A percentile compares a stretch with the other conserved stretches of the same genome.
These are phyloP conservation scores for Alligator mississippiensis DNA, from an alignment of 2,113 vertebrate species.

Conservation along the genomic window DNA sequence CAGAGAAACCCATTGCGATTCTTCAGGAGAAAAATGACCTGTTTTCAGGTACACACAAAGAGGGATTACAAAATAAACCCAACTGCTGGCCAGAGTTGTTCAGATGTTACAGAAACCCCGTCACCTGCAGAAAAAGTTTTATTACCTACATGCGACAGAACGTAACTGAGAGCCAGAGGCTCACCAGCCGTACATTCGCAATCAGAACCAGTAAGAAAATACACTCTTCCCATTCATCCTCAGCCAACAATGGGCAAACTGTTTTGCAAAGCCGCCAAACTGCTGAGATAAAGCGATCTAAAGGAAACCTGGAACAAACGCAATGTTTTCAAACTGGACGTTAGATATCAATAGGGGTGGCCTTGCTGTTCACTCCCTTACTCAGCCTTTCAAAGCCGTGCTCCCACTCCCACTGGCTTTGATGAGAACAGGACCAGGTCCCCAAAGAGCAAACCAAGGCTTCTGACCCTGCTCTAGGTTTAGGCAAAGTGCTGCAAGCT, in stretches of 20 bases:
- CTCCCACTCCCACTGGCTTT: conserved; percentile 16
- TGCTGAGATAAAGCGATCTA: background rate
- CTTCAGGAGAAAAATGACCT: conserved; percentile 72
- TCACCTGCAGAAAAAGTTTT: conserved; percentile 67
- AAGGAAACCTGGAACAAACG: conserved; percentile 6
- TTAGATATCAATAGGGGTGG: background rate
- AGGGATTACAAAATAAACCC: conserved; percentile 67
- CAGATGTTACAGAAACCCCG: conserved; percentile 62
- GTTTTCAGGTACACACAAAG: conserved; percentile 72
- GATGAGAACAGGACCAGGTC: conserved; percentile 17
- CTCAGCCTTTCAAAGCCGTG: conserved; percentile 51
- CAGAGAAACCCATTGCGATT: conserved; percentile 71
- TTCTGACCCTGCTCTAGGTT: background rate
- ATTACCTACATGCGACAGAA: conserved; percentile 65
- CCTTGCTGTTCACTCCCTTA: conserved; percentile 56
- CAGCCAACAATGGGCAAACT: conserved; percentile 36
- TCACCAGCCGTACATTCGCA: conserved; percentile 47
- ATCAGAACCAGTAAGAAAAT: conserved; percentile 36
- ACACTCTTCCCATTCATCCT: conserved; percentile 26
- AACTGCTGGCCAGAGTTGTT: conserved; percentile 59
- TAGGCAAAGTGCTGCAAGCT: conserved; percentile 22
- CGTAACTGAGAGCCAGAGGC: conserved; percentile 56
- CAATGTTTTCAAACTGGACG: background rate
- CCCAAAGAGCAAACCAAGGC: conserved; percentile 52
- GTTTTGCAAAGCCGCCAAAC: conserved; percentile 38